Conservation (phyloP, 2,888 invertebrate species). For the Hyalella azteca region DNA sequence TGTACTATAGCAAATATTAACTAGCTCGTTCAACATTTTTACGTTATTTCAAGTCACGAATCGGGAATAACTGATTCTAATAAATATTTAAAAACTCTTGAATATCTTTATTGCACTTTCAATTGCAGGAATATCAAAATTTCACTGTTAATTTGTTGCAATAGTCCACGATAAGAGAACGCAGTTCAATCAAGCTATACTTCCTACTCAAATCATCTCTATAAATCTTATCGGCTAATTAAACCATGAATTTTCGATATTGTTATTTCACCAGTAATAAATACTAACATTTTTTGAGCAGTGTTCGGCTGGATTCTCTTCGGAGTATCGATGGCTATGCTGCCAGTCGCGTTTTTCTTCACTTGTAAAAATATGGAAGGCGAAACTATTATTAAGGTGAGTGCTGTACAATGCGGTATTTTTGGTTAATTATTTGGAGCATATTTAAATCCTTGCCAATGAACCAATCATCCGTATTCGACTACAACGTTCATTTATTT, state of each 20-base stretch:
- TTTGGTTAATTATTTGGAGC: not conserved
- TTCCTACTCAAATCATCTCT: not conserved
- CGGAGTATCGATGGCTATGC: not conserved
- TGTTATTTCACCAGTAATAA: not conserved
- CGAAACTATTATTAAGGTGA: not conserved
- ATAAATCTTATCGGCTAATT: not conserved
- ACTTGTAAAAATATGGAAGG: not conserved
- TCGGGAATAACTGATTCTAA: not conserved
- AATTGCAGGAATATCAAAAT: not conserved
- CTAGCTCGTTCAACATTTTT: not conserved
- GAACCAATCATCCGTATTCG: not conserved
- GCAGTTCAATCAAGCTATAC: not conserved
- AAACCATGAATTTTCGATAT: not conserved
- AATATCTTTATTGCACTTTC: not conserved
- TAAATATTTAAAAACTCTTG: not conserved
- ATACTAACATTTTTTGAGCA: not conserved
- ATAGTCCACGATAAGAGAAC: not conserved
- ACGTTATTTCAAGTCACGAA: not conserved
- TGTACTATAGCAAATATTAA: not conserved
- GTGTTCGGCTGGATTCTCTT: constrained; percentile 39
- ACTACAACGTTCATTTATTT: not conserved
- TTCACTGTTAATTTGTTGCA: not conserved
- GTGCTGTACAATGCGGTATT: not conserved
- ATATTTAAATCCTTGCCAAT: not conserved
- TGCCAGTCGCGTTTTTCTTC: constrained; percentile 28